Evolutionary conservation across 2,888 invertebrate species (phyloP), one percentile per base, ranked within the genome.

Genomic region (Leucoptera coffeella): DNA sequence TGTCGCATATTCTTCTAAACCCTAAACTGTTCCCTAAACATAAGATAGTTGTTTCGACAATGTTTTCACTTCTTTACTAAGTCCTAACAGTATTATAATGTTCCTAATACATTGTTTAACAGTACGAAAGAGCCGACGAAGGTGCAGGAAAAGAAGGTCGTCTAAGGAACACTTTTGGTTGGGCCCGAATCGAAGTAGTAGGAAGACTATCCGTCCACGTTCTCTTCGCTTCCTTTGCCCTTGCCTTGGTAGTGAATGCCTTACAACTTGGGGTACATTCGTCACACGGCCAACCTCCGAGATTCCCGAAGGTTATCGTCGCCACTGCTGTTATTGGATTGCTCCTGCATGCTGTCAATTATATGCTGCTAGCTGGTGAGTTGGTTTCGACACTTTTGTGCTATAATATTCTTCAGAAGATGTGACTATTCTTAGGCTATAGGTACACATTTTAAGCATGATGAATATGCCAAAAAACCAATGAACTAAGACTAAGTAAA

Each of bases 101-200:
- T n/a, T n/a, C n/a, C 25, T 25, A 23, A 27, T 14, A 24, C 27
- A 14, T 25, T 20, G 27, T 28, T 25, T 9, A 26, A 11, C 40
- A 69, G 69, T 69, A 60, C 24, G 64, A 69, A 30, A 51, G 67
- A 23, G 64, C 67, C 1, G 69, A 69, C 33, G 69, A 67, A 47
- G 42, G 74, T 47, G 38, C 77, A 53, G 69, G 64, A 1, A 47
- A 56, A 4, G 85, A 84, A 37, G 72, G 90, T 37, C 80, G 81
- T 30, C 67, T 91, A 30, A 81, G 83, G 32, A 92, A 91, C 51
- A 93, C 92, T 0, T 93, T 93, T 42, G 92, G 92, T 6, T 92
- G 92, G 92, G 86, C 90, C 3, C 77, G 92, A 34, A 85, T 91
- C 27, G 90, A 92, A 42, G 84, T 92, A n/a, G 73, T 91, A 5